phyloP scores from a whole-genome alignment of 2,113 vertebrate genomes.

The Benitochromis conjunctus region DNA sequence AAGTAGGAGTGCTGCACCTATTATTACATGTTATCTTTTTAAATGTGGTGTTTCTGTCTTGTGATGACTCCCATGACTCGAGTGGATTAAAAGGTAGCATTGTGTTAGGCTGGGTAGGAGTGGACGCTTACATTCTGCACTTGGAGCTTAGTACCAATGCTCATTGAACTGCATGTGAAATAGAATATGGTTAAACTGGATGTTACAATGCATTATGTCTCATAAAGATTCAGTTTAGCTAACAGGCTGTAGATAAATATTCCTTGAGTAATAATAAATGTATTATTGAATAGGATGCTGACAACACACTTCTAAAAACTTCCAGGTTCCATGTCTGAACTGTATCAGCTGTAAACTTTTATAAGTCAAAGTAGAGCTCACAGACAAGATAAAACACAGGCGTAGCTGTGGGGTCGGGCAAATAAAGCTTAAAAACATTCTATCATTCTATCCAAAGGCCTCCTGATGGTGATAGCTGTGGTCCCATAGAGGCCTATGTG shows the following conservation, averaged over 20 bases:
- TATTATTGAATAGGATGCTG: neutral
- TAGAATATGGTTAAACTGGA: neutral
- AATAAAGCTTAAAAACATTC: neutral
- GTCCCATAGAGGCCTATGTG: neutral
- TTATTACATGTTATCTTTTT: conserved; percentile 34
- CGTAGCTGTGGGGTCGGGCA: neutral
- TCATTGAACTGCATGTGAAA: neutral
- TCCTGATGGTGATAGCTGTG: neutral
- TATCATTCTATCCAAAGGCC: neutral
- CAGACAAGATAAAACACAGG: neutral
- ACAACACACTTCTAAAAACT: neutral
- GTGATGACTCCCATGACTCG: conserved; percentile 56
- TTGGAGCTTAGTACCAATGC: neutral
- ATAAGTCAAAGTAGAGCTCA: neutral
- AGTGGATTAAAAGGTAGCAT: conserved; percentile 53
- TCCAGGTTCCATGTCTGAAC: neutral
- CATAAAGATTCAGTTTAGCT: neutral
- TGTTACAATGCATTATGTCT: neutral
- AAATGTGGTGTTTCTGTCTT: conserved; percentile 31
- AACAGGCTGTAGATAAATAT: neutral
- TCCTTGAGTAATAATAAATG: neutral
- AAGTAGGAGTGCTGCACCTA: conserved; percentile 33
- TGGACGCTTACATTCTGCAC: conserved; percentile 4
- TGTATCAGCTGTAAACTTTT: neutral
- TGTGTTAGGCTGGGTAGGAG: conserved; percentile 31